Base-by-base conservation (phyloP, 2,113 vertebrate species). In the Peromyscus polionotus region DNA sequence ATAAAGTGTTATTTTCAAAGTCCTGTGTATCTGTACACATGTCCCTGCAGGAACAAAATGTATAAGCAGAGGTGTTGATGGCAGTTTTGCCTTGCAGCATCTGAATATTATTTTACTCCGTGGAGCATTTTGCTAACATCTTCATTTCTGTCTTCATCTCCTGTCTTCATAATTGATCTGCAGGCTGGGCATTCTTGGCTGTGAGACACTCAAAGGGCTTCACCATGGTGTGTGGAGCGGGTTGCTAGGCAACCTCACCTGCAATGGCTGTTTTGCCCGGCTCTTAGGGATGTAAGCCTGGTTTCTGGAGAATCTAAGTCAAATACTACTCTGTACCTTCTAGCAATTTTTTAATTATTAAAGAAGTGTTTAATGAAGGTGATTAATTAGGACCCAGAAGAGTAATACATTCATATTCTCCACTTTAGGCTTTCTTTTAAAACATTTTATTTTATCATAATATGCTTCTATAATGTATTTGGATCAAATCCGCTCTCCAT, bases 171-270 rank as follows among this genome's bases (percentile, higher is more conserved):
- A 91, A 96, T 92, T 90, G 83, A 91, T 89, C 75, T 70, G 3
- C n/a, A 61, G 24, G 31, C 80, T 85, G 13, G 17, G 72, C 83
- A 26, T 57, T 96, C 17, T 84, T 95, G 68, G 48, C 75, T 75
- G 3, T 65, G 54, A 84, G n/a, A 63, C 9, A 72, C 75, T 95
- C 75, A 93, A 57, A 92, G 48, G 59, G 22, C n/a, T 93, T 73
- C 73, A 24, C 6, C 0, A 33, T 61, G 59, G 63, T 77, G 16
- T 16, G 31, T 48, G 17, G 28, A 22, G 51, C 39, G 85, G 26
- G 93, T 97, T 98, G 94, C 97, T 95, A 94, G 45, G 97, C 80
- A 97, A 97, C 92, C 39, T 88, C 16, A 76, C 48, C 77, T 80
- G 11, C 72, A 90, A 81, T 8, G 80, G 51, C 11, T 67, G 31